Evolutionary conservation across 2,888 invertebrate species (phyloP).

Genomic region (Neuroscelio doddi): DNA sequence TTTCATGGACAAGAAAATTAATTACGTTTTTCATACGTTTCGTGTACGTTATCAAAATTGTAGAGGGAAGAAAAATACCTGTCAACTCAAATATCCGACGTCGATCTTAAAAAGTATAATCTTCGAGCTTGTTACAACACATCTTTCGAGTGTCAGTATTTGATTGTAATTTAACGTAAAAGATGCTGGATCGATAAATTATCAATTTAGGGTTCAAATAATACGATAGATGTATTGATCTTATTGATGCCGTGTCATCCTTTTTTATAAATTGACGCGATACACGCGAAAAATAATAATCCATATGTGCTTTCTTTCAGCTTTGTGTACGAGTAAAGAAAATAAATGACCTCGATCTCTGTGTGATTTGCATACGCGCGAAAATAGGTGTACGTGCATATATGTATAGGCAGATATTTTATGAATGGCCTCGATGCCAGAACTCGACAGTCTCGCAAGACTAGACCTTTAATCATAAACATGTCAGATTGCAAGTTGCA

Average conservation of each 20-base stretch:
- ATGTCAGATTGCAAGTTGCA: not conserved
- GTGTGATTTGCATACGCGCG: slow-evolving; percentile 1
- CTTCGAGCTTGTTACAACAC: too few relatives aligned
- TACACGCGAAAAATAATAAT: not conserved
- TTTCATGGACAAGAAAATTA: too few relatives aligned
- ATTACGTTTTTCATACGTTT: too few relatives aligned
- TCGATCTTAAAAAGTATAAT: too few relatives aligned
- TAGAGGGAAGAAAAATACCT: too few relatives aligned
- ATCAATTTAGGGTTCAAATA: too few relatives aligned
- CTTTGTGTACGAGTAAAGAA: not conserved
- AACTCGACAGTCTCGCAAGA: not conserved
- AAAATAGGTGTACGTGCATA: slow-evolving; percentile 1
- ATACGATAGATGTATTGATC: too few relatives aligned
- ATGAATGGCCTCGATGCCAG: not conserved
- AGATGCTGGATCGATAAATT: too few relatives aligned
- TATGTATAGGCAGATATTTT: not conserved
- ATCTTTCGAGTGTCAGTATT: too few relatives aligned
- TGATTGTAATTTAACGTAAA: too few relatives aligned
- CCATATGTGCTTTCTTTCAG: not conserved
- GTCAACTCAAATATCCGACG: too few relatives aligned
- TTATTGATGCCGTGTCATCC: slow-evolving; percentile 27
- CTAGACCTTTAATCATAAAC: not conserved
- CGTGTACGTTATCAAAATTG: too few relatives aligned
- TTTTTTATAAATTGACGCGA: slow-evolving; percentile 7
- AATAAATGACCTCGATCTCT: slow-evolving; percentile 3